Evolutionary conservation across 1,140 invertebrate species (phyloP), one percentile per base, ranked within the genome.

Genomic region (Geopemphigus sp.): DNA sequence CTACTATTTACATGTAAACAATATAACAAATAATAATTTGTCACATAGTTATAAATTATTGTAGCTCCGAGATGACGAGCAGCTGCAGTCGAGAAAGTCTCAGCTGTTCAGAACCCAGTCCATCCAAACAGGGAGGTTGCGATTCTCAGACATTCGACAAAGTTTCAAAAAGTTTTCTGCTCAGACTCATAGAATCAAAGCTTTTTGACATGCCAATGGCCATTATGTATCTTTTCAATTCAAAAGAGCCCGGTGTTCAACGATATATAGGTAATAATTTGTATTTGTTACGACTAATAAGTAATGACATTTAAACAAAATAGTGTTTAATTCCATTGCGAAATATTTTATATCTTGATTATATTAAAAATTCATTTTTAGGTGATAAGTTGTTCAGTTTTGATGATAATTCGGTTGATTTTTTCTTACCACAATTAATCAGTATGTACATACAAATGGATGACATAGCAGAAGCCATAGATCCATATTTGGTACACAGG

Each of bases 391-490:
- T 99, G 86, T 99, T 99, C 86, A 96, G 92, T 86, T 99, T 98
- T 87, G 90, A 91, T 39, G 90, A 95, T 84, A 88, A 89, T 82
- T 94, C 98, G 82, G 95, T 98, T 53, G 97, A 99, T 87, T 97
- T 98, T 86, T 99, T 98, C 88, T 89, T 99, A 84, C 97, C 97
- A 57, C 97, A 99, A 86, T 86, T 99, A 83, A 92, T 98, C 82
- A 96, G 95, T 83, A 97, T 99, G 94, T 99, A 98, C 84, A 95
- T 98, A 87, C 96, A 98, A 86, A 96, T 98, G 90, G 92, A 92
- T 83, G 96, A 98, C 84, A 91, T 98, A 80, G 96, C 96, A 66
- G 96, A 98, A 87, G 93, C 93, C 80, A 90, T 96, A 80, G 94
- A 97, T 89, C 95, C 96, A 63, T 99, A 99, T 89, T 89, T 99